Base-by-base conservation (phyloP, 2,888 invertebrate species). In the Rhagonycha lutea region DNA sequence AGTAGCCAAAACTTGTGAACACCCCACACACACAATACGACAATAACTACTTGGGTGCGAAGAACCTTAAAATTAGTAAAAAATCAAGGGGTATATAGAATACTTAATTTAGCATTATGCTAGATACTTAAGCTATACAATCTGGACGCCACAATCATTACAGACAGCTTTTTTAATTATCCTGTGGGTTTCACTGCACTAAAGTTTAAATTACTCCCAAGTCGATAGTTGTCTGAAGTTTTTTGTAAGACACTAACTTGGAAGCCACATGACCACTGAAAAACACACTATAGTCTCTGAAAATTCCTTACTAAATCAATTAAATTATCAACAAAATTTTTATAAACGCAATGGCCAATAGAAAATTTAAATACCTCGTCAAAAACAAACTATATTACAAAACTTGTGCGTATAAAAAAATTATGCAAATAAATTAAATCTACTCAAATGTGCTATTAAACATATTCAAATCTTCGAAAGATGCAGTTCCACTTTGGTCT, bases 381-480 rank as follows among this genome's bases (percentile, higher is more conserved):
- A 69, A 72, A 74, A 65, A 73, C 32, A 60, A 79, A 75, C 79
- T 81, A 81, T 80, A 78, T 81, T 80, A 81, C 80, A 81, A 82
- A 81, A 79, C 80, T 82, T 82, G 82, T 82, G 81, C 80, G 81
- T 77, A 77, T 75, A 73, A 70, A 74, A 79, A 74, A 73, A 74
- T 67, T 70, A 63, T 47, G 47, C 47, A 72, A 68, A 76, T 70
- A 70, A 72, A 74, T 32, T 76, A 75, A 77, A 78, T 28, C 81
- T 86, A 93, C 89, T 94, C 94, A 85, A 94, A 94, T 82, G 91
- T 92, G 82, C 95, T 93, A 86, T 94, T 96, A 88, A 97, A 97
- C 96, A 97, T 97, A 84, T 93, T 93, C 84, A 97, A 91, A 88
- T 97, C 97, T 87, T 96, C 96, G 87, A 97, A 97, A 28, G 95